Conservation (phyloP, 2,888 invertebrate genomes). For the Hemaris fuciformis region DNA sequence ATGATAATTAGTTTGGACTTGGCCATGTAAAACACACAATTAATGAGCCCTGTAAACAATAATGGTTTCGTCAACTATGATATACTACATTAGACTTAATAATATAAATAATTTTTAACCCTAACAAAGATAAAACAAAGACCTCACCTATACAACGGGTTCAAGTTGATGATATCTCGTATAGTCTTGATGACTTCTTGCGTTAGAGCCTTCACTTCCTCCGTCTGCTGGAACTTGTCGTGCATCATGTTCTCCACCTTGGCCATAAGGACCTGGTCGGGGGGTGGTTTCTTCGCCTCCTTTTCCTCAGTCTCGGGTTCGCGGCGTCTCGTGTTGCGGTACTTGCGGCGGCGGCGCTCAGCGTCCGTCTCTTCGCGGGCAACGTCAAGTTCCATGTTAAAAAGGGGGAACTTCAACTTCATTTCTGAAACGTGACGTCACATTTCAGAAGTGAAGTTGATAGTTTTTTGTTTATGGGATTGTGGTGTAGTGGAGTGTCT, state of each 20-base stretch:
- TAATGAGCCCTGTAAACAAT: no score
- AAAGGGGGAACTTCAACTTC: conserved; percentile 91
- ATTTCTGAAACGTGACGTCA: conserved; percentile 77
- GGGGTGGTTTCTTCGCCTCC: conserved; percentile 46
- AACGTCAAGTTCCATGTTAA: conserved; percentile 91
- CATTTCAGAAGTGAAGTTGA: conserved; percentile 72
- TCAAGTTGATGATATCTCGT: conserved; percentile 97
- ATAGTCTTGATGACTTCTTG: conserved; percentile 99
- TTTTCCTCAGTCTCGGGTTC: conserved; percentile 35
- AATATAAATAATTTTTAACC: no score
- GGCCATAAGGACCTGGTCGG: conserved; percentile 88
- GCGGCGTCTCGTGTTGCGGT: conserved; percentile 59
- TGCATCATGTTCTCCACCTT: conserved; percentile 96
- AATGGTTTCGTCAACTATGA: no score
- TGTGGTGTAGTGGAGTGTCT: neutral
- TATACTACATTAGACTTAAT: no score
- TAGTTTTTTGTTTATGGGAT: neutral
- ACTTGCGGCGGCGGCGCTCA: conserved; percentile 79
- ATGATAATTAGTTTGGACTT: no score
- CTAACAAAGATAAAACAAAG: neutral
- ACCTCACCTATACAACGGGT: conserved; percentile 91
- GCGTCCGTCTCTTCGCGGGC: conserved; percentile 88
- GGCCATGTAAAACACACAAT: no score
- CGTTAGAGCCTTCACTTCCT: conserved; percentile 97
- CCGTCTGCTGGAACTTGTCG: conserved; percentile 93